Percentiles rank a stretch among this genome's conserved stretches.
Conservation (phyloP, 2,888 invertebrate species). For the Aleiodes leptofemur region DNA sequence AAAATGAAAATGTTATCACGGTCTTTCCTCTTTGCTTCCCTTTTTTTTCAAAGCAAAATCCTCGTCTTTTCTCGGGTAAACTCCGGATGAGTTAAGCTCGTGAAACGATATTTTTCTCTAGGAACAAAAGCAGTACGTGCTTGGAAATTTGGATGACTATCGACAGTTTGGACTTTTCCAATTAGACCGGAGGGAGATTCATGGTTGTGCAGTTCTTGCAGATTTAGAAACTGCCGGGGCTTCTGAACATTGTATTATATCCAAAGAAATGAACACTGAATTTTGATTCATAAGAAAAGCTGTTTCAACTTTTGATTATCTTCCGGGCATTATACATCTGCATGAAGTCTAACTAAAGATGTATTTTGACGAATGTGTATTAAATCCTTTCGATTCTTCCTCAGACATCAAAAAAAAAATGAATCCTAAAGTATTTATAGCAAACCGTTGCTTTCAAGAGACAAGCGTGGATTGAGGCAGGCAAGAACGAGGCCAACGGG, state of each 20-base stretch:
- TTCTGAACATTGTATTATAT: conserved; percentile 25
- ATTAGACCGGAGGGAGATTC: conserved; percentile 65
- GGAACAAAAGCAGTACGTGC: conserved; percentile 57
- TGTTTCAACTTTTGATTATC: conserved; percentile 15
- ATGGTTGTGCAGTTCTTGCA: conserved; percentile 52
- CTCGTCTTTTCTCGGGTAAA: background rate
- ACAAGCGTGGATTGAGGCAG: conserved; percentile 4
- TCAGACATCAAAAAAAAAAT: conserved; percentile 13
- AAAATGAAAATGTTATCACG: background rate
- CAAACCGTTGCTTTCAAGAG: background rate
- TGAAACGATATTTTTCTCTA: conserved; percentile 55
- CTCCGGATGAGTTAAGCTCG: conserved; percentile 25
- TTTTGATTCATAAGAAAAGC: conserved; percentile 36
- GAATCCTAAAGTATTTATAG: conserved; percentile 27
- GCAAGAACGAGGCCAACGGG: conserved; percentile 41
- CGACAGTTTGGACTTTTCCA: conserved; percentile 65
- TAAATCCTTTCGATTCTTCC: conserved; percentile 7
- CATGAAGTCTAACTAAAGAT: conserved; percentile 1
- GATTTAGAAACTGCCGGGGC: conserved; percentile 46
- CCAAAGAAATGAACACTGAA: conserved; percentile 22
- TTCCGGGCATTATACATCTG: conserved; percentile 30
- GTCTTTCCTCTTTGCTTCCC: background rate
- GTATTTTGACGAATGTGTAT: conserved; percentile 9
- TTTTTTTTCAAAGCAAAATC: background rate
- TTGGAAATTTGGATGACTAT: conserved; percentile 58